These are phyloP conservation scores for Argyresthia albistria DNA, from an alignment of 2,888 invertebrate genomes.

Conservation along the genomic window DNA sequence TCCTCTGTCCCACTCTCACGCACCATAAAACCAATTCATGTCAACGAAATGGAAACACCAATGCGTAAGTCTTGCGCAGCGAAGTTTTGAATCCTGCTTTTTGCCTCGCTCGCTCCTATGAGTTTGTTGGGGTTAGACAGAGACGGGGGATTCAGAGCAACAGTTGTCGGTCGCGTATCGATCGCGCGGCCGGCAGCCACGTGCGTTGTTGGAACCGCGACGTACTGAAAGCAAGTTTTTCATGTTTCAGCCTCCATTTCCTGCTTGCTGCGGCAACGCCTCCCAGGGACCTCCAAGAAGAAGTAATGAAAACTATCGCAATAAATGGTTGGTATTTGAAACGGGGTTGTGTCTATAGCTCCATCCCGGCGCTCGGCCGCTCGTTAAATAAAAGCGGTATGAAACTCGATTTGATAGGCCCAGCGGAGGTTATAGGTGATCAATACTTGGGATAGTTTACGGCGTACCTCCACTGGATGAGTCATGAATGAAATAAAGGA, in stretches of 20 bases:
- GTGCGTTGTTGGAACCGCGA: conserved; percentile 28
- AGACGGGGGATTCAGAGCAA: conserved; percentile 43
- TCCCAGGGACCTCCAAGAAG: too few species aligned
- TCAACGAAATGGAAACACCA: conserved; percentile 27
- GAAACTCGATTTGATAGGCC: conserved; percentile 13
- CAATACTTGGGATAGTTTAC: not conserved
- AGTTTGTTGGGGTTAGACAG: conserved; percentile 17
- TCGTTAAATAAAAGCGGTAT: conserved; percentile 35
- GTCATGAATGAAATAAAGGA: too few species aligned
- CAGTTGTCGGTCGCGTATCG: conserved; percentile 66
- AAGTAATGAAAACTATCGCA: too few species aligned
- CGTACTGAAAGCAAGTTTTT: conserved; percentile 11
- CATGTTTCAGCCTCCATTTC: conserved; percentile 9
- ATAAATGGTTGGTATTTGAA: too few species aligned
- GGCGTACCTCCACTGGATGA: too few species aligned
- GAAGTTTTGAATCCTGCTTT: conserved; percentile 37
- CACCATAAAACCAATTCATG: conserved; percentile 6
- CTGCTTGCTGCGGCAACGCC: not conserved
- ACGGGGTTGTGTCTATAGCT: too few species aligned
- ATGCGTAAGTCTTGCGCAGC: conserved; percentile 60
- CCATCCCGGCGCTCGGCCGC: conserved; percentile 6
- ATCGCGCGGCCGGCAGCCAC: conserved; percentile 38
- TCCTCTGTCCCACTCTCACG: conserved; percentile 35
- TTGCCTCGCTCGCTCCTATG: conserved; percentile 21
- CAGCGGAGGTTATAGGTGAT: not conserved